These are phyloP conservation scores for Agriotes lineatus DNA, from an alignment of 2,888 invertebrate genomes.

Conservation along the genomic window DNA sequence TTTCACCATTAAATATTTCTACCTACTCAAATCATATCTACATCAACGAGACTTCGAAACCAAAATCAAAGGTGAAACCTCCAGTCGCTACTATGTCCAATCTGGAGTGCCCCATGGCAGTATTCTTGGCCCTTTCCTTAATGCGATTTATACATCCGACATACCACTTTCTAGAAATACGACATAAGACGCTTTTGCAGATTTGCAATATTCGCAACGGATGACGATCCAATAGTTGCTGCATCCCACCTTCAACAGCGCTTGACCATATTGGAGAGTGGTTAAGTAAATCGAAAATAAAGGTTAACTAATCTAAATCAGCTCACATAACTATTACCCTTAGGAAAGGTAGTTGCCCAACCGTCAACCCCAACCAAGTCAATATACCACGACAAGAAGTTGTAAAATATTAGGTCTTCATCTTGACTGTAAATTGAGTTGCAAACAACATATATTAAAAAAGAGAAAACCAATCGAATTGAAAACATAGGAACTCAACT, in stretches of 20 bases:
- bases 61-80: not conserved
- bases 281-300: not conserved
- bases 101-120: not conserved
- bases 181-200: not conserved
- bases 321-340: not conserved
- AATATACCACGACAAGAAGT: slow-evolving; percentile 3
- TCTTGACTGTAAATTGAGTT: not conserved
- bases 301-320: slow-evolving; percentile 2
- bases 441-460: slow-evolving; percentile 1
- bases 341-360: slow-evolving; percentile 1
- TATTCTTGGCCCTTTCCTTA: not conserved
- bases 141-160: slow-evolving; percentile 7
- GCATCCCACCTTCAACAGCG: slow-evolving; percentile 1
- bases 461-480: not conserved
- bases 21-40: not conserved
- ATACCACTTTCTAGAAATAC: not conserved
- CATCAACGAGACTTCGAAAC: not conserved
- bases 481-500: not conserved
- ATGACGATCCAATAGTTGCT: not conserved
- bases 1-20: not conserved
- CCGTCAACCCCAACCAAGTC: not conserved
- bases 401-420: not conserved
- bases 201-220: slow-evolving; percentile 2
- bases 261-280: slow-evolving; percentile 2
- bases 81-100: not conserved